phyloP scores from a whole-genome alignment of 2,113 vertebrate genomes.

The Halichoerus grypus region DNA sequence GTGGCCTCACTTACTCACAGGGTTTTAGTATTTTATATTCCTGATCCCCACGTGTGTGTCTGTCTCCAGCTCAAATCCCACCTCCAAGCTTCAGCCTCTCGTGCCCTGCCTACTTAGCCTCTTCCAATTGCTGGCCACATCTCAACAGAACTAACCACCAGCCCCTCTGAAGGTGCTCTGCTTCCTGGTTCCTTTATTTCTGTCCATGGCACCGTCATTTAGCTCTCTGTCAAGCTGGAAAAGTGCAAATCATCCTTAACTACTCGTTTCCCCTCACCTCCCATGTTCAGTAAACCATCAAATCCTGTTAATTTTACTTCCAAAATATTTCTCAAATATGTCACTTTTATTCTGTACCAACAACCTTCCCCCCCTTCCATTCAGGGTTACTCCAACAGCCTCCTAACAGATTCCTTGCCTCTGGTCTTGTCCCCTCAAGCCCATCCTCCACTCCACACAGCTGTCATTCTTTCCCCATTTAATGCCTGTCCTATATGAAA shows the following conservation, averaged over 20 bases:
- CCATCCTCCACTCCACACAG: neutral
- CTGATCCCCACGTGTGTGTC: neutral
- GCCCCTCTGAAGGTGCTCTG: too few species aligned
- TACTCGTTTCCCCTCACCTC: neutral
- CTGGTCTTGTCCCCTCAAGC: neutral
- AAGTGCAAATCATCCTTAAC: neutral
- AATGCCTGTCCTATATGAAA: neutral
- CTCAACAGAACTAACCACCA: neutral
- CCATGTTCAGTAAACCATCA: neutral
- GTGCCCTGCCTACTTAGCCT: neutral
- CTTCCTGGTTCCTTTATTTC: neutral
- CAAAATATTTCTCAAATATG: neutral
- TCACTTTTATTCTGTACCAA: neutral
- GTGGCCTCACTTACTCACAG: neutral
- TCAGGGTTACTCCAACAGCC: neutral
- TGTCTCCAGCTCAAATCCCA: neutral
- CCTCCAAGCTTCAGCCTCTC: neutral
- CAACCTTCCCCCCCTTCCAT: rapidly evolving
- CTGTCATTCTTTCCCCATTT: neutral
- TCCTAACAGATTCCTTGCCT: neutral
- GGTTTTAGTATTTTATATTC: neutral
- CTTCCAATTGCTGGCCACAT: too few species aligned
- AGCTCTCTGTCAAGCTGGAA: neutral
- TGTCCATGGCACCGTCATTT: too few species aligned
- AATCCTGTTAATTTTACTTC: neutral